These are phyloP conservation scores for Lasaia peninsularis DNA, from an alignment of 1,140 invertebrate genomes.

Conservation along the genomic window DNA sequence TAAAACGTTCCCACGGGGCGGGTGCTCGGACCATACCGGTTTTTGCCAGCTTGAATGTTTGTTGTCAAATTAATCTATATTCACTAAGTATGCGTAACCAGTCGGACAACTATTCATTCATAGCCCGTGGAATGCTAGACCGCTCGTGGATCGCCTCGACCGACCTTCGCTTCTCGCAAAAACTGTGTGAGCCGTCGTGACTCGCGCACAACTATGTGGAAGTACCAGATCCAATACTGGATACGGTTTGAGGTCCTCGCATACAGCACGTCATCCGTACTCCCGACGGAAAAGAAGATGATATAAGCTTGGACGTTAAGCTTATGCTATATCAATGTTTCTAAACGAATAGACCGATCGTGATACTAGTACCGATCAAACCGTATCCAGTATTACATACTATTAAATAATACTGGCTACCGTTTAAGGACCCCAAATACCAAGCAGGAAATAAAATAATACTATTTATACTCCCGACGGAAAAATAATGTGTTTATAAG, in stretches of 20 bases:
- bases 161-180: slow-evolving; percentile 65
- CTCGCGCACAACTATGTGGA: slow-evolving; percentile 48
- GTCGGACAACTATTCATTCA: slow-evolving; percentile 73
- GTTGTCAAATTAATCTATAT: slow-evolving; percentile 75
- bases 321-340: no score
- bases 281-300: no score
- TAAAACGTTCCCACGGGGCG: slow-evolving; percentile 66
- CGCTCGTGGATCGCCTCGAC: slow-evolving; percentile 59
- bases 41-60: slow-evolving; percentile 71
- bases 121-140: slow-evolving; percentile 70
- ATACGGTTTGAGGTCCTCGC: no score
- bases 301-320: no score
- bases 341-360: no score
- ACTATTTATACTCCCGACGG: no score
- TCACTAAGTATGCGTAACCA: slow-evolving; percentile 66
- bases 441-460: no score
- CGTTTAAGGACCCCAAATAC: no score
- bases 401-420: no score
- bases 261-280: slow-evolving; percentile 29
- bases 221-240: slow-evolving; percentile 40
- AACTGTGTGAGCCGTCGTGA: slow-evolving; percentile 56
- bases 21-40: slow-evolving; percentile 61
- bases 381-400: no score
- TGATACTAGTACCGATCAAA: no score
- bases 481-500: no score